A percentile compares a stretch with the other conserved stretches of the same genome.
These are phyloP conservation scores for Anabas testudineus DNA, from an alignment of 2,797 vertebrate species.

Conservation along the genomic window DNA sequence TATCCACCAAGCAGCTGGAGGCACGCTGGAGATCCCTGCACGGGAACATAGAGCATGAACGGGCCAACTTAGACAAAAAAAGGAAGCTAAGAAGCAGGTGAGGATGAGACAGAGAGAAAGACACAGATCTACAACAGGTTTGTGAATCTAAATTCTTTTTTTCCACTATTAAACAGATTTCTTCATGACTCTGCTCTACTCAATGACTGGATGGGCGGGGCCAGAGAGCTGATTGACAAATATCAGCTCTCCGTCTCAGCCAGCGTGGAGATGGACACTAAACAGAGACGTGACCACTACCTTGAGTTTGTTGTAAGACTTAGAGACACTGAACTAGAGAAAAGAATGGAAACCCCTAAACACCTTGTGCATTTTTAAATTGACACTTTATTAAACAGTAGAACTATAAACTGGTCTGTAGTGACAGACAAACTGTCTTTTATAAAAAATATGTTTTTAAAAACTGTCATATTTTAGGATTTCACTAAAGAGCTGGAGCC, in stretches of 20 bases:
- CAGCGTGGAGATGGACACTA: conserved; percentile 77
- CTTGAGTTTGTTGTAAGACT: conserved; percentile 85
- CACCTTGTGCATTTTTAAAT: too few relatives aligned
- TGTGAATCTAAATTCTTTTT: too few relatives aligned
- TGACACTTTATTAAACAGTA: too few relatives aligned
- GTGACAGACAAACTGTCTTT: neutral
- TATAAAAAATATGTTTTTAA: too few relatives aligned
- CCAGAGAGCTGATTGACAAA: conserved; percentile 81
- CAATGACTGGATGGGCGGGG: conserved; percentile 85
- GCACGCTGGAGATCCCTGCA: conserved; percentile 82
- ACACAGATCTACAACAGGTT: too few relatives aligned
- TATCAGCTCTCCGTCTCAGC: conserved; percentile 79
- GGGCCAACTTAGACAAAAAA: conserved; percentile 67
- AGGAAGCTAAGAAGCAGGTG: conserved; percentile 83
- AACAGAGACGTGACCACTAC: conserved; percentile 78
- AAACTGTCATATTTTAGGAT: conserved; percentile 71
- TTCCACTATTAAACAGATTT: conserved; percentile 81
- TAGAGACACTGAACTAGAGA: neutral
- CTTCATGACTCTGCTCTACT: conserved; percentile 79
- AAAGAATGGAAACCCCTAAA: too few relatives aligned
- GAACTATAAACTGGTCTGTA: too few relatives aligned
- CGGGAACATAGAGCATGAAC: conserved; percentile 80
- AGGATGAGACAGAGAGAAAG: conserved; percentile 28
- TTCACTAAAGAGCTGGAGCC: conserved; percentile 88
- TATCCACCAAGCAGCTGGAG: conserved; percentile 78